These are phyloP conservation scores for Drosophila picticornis DNA, from an alignment of 2,888 invertebrate genomes.

Conservation along the genomic window DNA sequence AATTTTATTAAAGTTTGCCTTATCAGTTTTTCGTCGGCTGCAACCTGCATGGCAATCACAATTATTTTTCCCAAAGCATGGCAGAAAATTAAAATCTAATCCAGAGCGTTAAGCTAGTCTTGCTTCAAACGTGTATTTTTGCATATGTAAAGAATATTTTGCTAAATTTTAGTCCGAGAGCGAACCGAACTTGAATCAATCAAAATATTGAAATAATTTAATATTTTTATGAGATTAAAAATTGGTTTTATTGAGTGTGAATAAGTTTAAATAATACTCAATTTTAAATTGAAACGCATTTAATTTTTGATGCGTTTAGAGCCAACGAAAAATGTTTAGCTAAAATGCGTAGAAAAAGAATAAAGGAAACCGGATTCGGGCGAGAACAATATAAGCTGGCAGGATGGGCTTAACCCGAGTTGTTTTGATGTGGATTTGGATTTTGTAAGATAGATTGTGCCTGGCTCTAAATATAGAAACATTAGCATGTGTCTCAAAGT, in stretches of 20 bases:
- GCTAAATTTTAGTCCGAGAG: not conserved
- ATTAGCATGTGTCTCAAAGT: conserved; percentile 21
- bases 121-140: not conserved
- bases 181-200: not conserved
- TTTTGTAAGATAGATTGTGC: conserved; percentile 20
- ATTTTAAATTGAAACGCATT: not conserved
- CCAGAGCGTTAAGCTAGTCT: conserved; percentile 5
- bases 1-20: conserved; percentile 71
- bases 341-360: conserved; percentile 13
- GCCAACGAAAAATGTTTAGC: conserved; percentile 1
- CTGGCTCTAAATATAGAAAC: conserved; percentile 12
- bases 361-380: not conserved
- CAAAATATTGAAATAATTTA: not conserved
- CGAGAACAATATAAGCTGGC: conserved; percentile 22
- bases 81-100: conserved; percentile 12
- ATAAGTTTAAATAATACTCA: not conserved
- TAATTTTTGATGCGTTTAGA: not conserved
- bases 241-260: not conserved
- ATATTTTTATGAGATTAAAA: not conserved
- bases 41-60: conserved; percentile 43
- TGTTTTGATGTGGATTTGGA: conserved; percentile 25
- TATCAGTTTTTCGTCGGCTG: conserved; percentile 57
- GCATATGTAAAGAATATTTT: too few species aligned
- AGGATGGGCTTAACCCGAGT: conserved; percentile 18
- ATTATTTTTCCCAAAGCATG: conserved; percentile 24